Evolutionary conservation across 2,888 invertebrate species (phyloP), one percentile per base, ranked within the genome.

Genomic region (Xestobium rufovillosum): DNA sequence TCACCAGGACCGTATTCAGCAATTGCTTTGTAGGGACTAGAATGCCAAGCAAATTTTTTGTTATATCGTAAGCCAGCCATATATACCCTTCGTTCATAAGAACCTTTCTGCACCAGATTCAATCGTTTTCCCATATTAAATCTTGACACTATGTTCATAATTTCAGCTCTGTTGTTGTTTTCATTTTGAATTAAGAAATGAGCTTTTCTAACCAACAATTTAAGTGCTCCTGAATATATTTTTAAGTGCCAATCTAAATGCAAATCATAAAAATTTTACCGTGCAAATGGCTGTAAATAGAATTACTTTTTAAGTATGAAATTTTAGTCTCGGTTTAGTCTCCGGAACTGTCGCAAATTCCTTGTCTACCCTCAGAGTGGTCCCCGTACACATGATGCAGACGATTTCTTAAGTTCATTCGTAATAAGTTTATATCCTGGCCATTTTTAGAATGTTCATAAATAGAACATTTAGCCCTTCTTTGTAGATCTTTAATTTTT

Each of bases 401-500:
- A 8, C 45, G 41, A 30, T 34, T 25, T 9, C 31, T 26, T 16
- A 48, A 29, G 33, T 46, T 43, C 4, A 31, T 13, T 34, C 36
- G 11, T 4, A 48, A 30, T 3, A 41, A 17, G 30, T 39, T 14
- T 2, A 47, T 13, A 32, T 48, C 31, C 10, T 14, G 14, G 14
- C 25, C 27, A 12, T 30, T 36, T 14, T n/a, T 33, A 2, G 45
- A 17, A 28, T 48, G 48, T 30, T 49, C 44, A 38, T 48, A 49
- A 26, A 50, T 49, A 1, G 47, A 42, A 28, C 39, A 39, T 34
- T 45, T 47, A 23, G 47, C 47, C 25, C 39, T 26, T 35, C 41
- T 37, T 1, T 26, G 12, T 9, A 45, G 33, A 3, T 17, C 6
- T 29, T 34, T 33, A 8, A 45, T 42, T 26, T 36, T 38, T n/a